phyloP scores from a whole-genome alignment of 2,113 vertebrate genomes.

The Geococcyx californianus region DNA sequence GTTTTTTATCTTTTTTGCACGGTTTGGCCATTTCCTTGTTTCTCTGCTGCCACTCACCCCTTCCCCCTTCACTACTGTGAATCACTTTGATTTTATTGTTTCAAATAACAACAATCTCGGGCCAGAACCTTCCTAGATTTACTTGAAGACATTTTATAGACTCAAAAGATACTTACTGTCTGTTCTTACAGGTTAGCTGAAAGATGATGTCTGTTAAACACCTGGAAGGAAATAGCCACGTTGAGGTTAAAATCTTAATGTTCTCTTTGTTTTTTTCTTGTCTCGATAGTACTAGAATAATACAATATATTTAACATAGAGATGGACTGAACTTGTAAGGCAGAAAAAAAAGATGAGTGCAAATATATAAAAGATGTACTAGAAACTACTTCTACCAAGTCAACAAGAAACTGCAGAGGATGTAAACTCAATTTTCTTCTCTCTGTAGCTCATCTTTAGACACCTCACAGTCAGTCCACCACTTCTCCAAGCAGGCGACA shows the following conservation, averaged over 20 bases:
- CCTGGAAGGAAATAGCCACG: not conserved
- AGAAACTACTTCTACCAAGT: not conserved
- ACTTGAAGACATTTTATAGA: not conserved
- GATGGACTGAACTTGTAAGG: not conserved
- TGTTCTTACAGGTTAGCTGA: not conserved
- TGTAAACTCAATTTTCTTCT: not conserved
- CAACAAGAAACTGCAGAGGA: not conserved
- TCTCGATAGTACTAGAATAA: not conserved
- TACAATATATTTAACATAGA: not conserved
- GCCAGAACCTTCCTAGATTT: not conserved
- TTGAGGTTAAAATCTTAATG: not conserved
- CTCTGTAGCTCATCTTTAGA: not conserved
- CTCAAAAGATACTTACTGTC: not conserved
- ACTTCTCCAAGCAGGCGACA: not conserved
- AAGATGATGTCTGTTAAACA: not conserved
- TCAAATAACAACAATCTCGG: not conserved
- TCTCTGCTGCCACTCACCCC: rapidly evolving
- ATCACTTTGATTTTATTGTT: not conserved
- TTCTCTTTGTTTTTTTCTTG: not conserved
- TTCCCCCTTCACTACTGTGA: not conserved
- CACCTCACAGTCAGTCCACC: not conserved
- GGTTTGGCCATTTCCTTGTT: not conserved
- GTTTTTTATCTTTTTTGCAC: not conserved
- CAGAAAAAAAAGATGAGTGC: not conserved
- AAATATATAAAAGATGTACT: not conserved